These are phyloP conservation scores for Morelia viridis DNA, from an alignment of 2,797 vertebrate genomes.

Conservation along the genomic window DNA sequence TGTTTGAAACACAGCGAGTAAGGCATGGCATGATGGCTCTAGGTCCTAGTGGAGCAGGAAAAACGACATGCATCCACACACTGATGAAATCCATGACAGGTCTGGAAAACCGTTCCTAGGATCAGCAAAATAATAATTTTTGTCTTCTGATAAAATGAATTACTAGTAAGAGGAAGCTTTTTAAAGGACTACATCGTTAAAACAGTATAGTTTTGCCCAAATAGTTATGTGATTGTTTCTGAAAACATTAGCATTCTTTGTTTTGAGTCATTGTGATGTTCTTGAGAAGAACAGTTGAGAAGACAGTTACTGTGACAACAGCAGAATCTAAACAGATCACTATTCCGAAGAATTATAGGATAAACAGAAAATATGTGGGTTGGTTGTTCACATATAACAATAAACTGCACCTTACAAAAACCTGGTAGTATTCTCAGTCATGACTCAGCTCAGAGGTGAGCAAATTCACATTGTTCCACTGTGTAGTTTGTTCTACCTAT, in stretches of 20 bases:
- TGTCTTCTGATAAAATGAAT: neutral
- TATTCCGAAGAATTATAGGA: neutral
- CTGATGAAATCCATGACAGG: conserved; percentile 95
- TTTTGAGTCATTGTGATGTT: neutral
- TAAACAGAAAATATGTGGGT: neutral
- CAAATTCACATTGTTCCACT: neutral
- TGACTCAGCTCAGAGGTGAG: no score
- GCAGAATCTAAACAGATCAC: neutral
- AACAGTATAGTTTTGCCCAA: neutral
- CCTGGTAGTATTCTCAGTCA: no score
- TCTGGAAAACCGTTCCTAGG: conserved; percentile 52
- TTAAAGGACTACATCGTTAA: neutral
- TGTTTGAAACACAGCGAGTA: conserved; percentile 93
- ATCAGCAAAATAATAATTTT: neutral
- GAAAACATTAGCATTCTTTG: neutral
- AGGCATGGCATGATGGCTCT: conserved; percentile 96
- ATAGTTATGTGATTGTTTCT: neutral
- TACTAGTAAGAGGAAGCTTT: neutral
- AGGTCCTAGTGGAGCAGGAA: conserved; percentile 94
- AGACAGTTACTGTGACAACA: neutral
- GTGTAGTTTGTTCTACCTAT: neutral
- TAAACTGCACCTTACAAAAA: neutral
- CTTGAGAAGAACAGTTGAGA: neutral
- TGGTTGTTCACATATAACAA: neutral
- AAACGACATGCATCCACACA: conserved; percentile 90